Percentiles rank a stretch among this genome's conserved stretches.
phyloP scores from a whole-genome alignment of 2,888 invertebrate species.

The Meliscaeva auricollis region DNA sequence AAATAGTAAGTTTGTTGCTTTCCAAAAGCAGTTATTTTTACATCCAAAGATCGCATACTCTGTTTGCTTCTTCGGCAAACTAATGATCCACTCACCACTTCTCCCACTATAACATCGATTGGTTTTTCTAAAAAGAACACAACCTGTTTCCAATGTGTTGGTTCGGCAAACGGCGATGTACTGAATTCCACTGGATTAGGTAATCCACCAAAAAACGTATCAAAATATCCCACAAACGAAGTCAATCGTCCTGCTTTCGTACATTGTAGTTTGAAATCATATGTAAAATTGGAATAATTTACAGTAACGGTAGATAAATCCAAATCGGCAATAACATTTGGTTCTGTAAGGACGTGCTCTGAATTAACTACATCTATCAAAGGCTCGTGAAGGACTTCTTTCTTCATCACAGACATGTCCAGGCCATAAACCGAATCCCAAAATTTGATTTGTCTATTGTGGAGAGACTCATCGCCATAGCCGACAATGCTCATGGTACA shows the following conservation, averaged over 20 bases:
- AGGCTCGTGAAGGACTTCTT: constrained; percentile 92
- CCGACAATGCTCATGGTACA: constrained; percentile 93
- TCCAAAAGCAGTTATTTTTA: constrained; percentile 88
- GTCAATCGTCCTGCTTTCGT: constrained; percentile 89
- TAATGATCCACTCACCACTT: constrained; percentile 88
- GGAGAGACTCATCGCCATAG: constrained; percentile 90
- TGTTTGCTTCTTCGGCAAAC: constrained; percentile 89
- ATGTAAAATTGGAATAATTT: constrained; percentile 89
- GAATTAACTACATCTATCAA: constrained; percentile 87
- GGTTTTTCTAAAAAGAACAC: constrained; percentile 91
- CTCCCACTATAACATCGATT: constrained; percentile 89
- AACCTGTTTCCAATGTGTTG: constrained; percentile 94
- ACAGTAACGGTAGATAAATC: constrained; percentile 91
- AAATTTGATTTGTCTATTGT: constrained; percentile 90
- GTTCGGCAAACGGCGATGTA: constrained; percentile 87
- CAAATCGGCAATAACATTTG: constrained; percentile 88
- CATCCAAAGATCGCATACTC: constrained; percentile 90
- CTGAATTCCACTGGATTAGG: constrained; percentile 87
- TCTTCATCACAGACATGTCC: constrained; percentile 96
- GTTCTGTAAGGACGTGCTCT: constrained; percentile 88
- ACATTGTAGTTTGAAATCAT: constrained; percentile 88
- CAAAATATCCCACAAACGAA: constrained; percentile 95
- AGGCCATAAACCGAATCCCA: constrained; percentile 98
- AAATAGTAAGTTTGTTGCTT: constrained; percentile 87
- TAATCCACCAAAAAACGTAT: constrained; percentile 92